Evolutionary conservation across 2,113 vertebrate species (phyloP).

Genomic region (Catagonus wagneri): DNA sequence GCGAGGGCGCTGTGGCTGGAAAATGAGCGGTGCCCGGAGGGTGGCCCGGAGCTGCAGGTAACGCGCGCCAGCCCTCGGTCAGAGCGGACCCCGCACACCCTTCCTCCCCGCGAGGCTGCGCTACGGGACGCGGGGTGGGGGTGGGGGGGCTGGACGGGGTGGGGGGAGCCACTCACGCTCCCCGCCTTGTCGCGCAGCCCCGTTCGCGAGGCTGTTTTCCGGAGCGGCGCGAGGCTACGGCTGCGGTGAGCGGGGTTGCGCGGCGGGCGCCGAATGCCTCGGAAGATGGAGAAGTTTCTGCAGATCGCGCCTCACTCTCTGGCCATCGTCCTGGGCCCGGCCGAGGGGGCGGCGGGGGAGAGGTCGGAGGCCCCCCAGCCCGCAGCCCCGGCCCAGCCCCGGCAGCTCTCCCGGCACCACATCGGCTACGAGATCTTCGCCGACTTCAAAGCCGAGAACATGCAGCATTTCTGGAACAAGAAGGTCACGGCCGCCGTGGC

Average conservation of each 20-base stretch:
- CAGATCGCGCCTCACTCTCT: constrained; percentile 97
- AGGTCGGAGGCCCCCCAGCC: constrained; percentile 56
- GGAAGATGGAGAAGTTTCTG: constrained; percentile 92
- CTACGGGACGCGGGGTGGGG: not conserved
- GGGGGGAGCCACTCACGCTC: not conserved
- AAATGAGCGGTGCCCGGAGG: constrained; percentile 64
- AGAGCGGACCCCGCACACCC: not conserved
- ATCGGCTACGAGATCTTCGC: constrained; percentile 98
- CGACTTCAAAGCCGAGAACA: constrained; percentile 97
- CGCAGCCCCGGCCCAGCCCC: constrained; percentile 84
- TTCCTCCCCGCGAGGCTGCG: too few relatives aligned
- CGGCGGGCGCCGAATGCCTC: not conserved
- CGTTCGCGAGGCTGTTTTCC: not conserved
- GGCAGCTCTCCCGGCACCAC: constrained; percentile 92
- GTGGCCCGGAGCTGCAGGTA: constrained; percentile 68
- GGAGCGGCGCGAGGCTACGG: not conserved
- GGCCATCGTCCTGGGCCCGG: constrained; percentile 94
- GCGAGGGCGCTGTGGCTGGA: constrained; percentile 41
- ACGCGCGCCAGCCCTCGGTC: not conserved
- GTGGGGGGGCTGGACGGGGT: not conserved
- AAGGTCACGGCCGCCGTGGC: constrained; percentile 94
- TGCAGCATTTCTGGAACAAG: constrained; percentile 96
- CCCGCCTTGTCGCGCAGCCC: not conserved
- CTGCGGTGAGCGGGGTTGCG: not conserved
- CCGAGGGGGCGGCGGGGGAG: constrained; percentile 70